Percentiles rank a stretch among this genome's conserved stretches.
Evolutionary conservation across 2,113 vertebrate genomes (phyloP).

Genomic region (Myotis brandtii): DNA sequence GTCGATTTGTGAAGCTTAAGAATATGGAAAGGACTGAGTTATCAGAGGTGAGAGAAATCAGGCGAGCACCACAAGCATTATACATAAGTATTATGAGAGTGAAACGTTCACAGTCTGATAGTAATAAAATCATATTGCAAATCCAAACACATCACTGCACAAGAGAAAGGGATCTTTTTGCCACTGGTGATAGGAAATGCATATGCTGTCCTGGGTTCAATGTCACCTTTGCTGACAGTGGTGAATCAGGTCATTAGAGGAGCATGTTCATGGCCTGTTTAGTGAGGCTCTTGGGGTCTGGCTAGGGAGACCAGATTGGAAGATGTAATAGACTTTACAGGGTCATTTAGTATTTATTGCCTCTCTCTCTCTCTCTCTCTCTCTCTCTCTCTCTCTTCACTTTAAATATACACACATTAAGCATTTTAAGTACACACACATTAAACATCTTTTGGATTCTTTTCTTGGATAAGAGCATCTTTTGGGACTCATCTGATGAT

Average conservation of each 20-base stretch:
- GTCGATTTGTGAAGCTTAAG: neutral
- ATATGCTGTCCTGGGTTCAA: neutral
- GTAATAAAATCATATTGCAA: neutral
- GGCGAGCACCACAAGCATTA: neutral
- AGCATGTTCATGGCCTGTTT: neutral
- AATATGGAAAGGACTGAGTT: neutral
- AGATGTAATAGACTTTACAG: neutral
- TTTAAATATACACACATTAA: neutral
- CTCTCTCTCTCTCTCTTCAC: neutral
- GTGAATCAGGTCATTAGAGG: neutral
- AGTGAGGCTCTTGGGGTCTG: slow-evolving; percentile 11
- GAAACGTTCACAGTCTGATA: neutral
- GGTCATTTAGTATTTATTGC: neutral
- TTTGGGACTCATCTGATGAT: neutral
- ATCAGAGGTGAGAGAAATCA: neutral
- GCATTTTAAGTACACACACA: neutral
- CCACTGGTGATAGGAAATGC: neutral
- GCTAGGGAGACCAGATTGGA: slow-evolving; percentile 12
- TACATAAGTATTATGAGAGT: neutral
- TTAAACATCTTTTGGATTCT: neutral
- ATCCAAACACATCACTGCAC: neutral
- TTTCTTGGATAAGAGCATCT: neutral
- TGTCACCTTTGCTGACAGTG: slow-evolving; percentile 40
- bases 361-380: neutral
- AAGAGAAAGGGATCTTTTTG: neutral